Percentiles rank a stretch among this genome's conserved stretches.
Conservation (phyloP, 1,140 invertebrate genomes). For the Acarapis woodi region DNA sequence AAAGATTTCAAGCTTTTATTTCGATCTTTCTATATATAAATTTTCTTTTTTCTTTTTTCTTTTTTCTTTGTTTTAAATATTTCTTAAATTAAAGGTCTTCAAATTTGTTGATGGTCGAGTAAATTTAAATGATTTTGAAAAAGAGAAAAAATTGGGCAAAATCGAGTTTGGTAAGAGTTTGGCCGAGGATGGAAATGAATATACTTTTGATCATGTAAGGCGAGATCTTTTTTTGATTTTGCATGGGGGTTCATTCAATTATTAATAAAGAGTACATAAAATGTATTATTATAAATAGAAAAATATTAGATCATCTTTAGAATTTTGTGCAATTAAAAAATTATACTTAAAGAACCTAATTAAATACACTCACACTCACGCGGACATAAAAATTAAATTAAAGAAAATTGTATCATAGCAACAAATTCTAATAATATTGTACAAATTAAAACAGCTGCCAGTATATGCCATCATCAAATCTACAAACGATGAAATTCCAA, state of each 20-base stretch:
- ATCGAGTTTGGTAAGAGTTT: slow-evolving; percentile 27
- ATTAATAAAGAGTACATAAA: neutral
- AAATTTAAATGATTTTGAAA: slow-evolving; percentile 23
- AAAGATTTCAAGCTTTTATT: neutral
- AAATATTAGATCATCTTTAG: too few species aligned
- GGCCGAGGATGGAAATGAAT: slow-evolving; percentile 3
- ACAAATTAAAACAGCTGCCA: too few species aligned
- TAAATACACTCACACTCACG: too few species aligned
- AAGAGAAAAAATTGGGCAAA: slow-evolving; percentile 29
- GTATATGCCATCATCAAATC: too few species aligned
- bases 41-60: too few species aligned
- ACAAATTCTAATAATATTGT: too few species aligned
- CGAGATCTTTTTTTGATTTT: slow-evolving; percentile 11
- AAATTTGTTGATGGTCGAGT: slow-evolving; percentile 10
- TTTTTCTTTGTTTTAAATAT: too few species aligned
- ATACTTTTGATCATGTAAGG: slow-evolving; percentile 5
- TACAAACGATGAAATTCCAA: too few species aligned
- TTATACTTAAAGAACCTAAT: neutral
- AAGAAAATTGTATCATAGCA: neutral
- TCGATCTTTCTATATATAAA: slow-evolving; percentile 5
- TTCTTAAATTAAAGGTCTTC: too few species aligned
- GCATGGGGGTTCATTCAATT: slow-evolving; percentile 9
- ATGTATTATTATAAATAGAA: neutral
- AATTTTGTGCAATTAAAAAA: too few species aligned
- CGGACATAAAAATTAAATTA: neutral